Conservation (phyloP, 2,113 vertebrate genomes). For the Mesembrinibis cayennensis region DNA sequence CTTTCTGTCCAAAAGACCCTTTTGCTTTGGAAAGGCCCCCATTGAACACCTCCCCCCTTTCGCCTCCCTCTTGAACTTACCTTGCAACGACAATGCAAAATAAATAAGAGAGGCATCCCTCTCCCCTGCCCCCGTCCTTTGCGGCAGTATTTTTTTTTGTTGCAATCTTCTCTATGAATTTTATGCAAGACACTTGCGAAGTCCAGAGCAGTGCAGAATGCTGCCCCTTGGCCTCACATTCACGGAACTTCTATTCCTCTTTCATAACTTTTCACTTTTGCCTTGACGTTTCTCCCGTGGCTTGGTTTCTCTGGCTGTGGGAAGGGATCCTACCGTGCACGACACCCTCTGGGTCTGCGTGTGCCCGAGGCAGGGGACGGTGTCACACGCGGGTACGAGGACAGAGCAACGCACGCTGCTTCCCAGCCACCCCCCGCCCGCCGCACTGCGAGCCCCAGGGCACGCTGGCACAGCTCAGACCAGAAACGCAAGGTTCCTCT, state of each 20-base stretch:
- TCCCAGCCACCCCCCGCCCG: accelerated
- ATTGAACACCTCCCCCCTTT: slow-evolving; percentile 9
- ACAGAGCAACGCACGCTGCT: neutral
- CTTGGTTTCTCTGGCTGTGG: neutral
- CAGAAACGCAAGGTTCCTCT: neutral
- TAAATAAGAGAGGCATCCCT: slow-evolving; percentile 20
- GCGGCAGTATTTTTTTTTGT: neutral
- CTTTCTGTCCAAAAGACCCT: slow-evolving; percentile 38
- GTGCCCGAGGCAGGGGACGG: neutral
- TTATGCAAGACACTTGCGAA: neutral
- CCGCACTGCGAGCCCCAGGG: accelerated
- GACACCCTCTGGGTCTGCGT: neutral
- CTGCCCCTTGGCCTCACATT: neutral
- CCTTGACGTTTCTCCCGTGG: neutral
- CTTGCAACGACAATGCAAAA: slow-evolving; percentile 24
- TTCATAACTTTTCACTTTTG: neutral
- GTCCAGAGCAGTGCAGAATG: neutral
- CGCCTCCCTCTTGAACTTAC: slow-evolving; percentile 46
- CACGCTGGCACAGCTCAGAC: accelerated
- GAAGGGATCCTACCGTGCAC: accelerated
- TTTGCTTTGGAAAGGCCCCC: slow-evolving; percentile 27
- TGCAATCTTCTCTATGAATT: neutral
- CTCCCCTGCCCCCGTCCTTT: neutral
- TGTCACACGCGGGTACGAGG: accelerated
- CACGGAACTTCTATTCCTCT: neutral